Conservation (phyloP, 1,140 invertebrate genomes). For the Scaptodrosophila lebanonensis region DNA sequence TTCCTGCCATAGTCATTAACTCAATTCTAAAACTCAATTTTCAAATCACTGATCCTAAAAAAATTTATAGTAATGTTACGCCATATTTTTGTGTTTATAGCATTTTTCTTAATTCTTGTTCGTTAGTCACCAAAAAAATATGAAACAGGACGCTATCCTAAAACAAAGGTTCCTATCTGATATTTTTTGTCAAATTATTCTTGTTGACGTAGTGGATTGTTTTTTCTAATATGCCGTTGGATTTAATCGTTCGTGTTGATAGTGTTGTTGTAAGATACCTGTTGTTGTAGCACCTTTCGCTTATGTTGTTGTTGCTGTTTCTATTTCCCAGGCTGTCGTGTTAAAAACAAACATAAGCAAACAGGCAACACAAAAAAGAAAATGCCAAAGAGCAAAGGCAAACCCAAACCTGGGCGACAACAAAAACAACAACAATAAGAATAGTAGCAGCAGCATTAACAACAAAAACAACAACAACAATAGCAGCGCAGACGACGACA, state of each 20-base stretch:
- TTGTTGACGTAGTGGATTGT: too few relatives aligned
- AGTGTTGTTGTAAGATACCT: not conserved
- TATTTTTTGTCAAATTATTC: too few relatives aligned
- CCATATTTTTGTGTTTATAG: too few relatives aligned
- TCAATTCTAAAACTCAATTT: too few relatives aligned
- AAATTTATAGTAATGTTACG: too few relatives aligned
- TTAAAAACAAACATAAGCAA: constrained; percentile 44
- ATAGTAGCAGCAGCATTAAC: constrained; percentile 39
- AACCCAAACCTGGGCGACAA: constrained; percentile 68
- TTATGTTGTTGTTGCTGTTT: constrained; percentile 38
- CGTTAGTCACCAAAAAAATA: too few relatives aligned
- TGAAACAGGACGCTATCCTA: too few relatives aligned
- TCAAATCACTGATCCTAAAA: too few relatives aligned
- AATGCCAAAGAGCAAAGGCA: constrained; percentile 49
- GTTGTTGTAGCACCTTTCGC: constrained; percentile 9
- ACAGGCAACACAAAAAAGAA: too few relatives aligned
- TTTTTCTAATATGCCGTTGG: constrained; percentile 3
- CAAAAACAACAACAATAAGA: constrained; percentile 50
- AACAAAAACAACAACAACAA: constrained; percentile 46
- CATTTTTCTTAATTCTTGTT: too few relatives aligned
- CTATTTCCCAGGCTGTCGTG: constrained; percentile 39
- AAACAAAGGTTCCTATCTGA: too few relatives aligned
- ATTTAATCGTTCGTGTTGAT: not conserved
- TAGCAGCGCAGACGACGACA: constrained; percentile 41
- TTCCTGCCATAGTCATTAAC: too few relatives aligned